Evolutionary conservation across 2,888 invertebrate genomes (phyloP).

Genomic region (Lucinisca nassula): DNA sequence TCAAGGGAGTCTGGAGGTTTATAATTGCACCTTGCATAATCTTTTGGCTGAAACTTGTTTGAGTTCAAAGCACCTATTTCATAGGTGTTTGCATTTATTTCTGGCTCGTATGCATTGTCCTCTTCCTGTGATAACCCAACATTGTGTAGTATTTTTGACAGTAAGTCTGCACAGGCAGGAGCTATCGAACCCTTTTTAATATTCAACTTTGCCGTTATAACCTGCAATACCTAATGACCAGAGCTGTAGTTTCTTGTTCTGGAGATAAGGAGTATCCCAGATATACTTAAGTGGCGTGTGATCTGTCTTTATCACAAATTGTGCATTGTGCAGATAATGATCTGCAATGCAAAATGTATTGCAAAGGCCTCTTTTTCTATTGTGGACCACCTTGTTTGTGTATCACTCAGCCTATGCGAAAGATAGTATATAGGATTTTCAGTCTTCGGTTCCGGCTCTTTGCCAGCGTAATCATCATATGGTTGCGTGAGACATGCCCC

Average conservation of each 20-base stretch:
- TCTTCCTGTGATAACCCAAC: not conserved
- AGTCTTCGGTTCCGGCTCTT: not conserved
- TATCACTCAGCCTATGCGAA: not conserved
- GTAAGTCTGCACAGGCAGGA: slow-evolving; percentile 28
- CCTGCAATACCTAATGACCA: not conserved
- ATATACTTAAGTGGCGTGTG: not conserved
- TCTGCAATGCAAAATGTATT: slow-evolving; percentile 21
- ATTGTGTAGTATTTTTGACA: not conserved
- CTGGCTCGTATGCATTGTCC: not conserved
- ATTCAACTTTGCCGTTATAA: not conserved
- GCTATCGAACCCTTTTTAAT: not conserved
- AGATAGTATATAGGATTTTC: slow-evolving; percentile 17
- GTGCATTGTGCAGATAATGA: not conserved
- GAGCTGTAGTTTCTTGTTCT: not conserved
- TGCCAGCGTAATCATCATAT: not conserved
- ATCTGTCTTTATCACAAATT: not conserved
- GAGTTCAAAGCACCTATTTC: slow-evolving; percentile 27
- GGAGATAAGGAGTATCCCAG: not conserved
- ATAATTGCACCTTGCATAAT: not conserved
- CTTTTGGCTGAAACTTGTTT: slow-evolving; percentile 15
- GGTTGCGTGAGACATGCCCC: slow-evolving; percentile 18
- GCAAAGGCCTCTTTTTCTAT: slow-evolving; percentile 26
- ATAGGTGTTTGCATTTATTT: slow-evolving; percentile 13
- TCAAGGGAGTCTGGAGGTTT: not conserved
- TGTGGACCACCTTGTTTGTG: not conserved